Conservation (phyloP, 2,888 invertebrate species). For the Mystacides longicornis region DNA sequence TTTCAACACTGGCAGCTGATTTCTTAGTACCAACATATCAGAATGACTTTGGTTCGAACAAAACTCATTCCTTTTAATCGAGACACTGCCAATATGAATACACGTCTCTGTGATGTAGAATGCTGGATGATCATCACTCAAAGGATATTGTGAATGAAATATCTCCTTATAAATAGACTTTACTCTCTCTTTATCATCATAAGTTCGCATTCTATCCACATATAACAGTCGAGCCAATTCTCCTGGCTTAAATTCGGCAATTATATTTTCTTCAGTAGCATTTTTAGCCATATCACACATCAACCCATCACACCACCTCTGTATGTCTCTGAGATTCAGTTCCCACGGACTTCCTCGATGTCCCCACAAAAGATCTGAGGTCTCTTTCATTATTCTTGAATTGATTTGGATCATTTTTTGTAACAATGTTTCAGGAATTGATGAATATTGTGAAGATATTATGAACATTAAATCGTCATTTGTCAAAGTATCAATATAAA, state of each 20-base stretch:
- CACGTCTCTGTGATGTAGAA: constrained; percentile 51
- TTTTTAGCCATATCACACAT: constrained; percentile 35
- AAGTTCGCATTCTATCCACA: constrained; percentile 76
- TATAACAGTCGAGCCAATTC: constrained; percentile 74
- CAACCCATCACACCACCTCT: constrained; percentile 83
- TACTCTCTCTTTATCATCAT: constrained; percentile 68
- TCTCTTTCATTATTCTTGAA: constrained; percentile 55
- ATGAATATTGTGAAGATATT: constrained; percentile 56
- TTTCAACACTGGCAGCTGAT: constrained; percentile 63
- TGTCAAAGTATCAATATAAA: constrained; percentile 59
- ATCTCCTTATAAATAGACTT: constrained; percentile 41
- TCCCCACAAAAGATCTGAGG: constrained; percentile 62
- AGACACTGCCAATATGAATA: constrained; percentile 60
- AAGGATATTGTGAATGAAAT: constrained; percentile 44
- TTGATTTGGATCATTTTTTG: constrained; percentile 74
- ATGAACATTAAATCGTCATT: constrained; percentile 62
- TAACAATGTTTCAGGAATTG: constrained; percentile 53
- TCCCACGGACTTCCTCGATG: constrained; percentile 89
- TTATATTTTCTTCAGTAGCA: neutral
- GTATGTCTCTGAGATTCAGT: constrained; percentile 91
- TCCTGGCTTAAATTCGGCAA: constrained; percentile 41
- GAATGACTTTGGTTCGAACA: constrained; percentile 38
- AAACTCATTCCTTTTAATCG: constrained; percentile 38
- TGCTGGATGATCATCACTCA: constrained; percentile 49
- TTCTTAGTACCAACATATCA: constrained; percentile 41